phyloP scores from a whole-genome alignment of 2,888 invertebrate genomes.

The Glomeris marginata region DNA sequence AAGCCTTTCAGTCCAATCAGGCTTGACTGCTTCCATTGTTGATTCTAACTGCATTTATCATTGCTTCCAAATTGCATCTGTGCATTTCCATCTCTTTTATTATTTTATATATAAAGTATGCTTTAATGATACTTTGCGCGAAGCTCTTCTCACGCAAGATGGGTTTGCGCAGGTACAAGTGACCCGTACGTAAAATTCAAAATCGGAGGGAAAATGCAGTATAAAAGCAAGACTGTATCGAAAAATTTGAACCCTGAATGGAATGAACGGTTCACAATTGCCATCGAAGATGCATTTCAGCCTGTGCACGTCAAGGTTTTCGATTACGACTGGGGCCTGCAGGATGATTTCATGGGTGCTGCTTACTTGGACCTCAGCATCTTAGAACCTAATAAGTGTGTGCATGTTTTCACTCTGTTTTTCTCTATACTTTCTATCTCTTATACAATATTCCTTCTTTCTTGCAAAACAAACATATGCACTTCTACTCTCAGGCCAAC shows the following conservation, averaged over 20 bases:
- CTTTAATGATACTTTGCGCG: too few species aligned
- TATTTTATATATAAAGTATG: too few species aligned
- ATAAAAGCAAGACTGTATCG: slow-evolving; percentile 87
- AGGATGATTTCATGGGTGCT: slow-evolving; percentile 94
- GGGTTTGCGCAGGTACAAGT: slow-evolving; percentile 70
- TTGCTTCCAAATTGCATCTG: background rate
- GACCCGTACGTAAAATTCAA: slow-evolving; percentile 98
- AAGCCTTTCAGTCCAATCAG: background rate
- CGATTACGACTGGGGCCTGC: slow-evolving; percentile 92
- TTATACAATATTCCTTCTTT: background rate
- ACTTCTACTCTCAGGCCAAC: slow-evolving; percentile 36
- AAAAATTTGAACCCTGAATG: slow-evolving; percentile 93
- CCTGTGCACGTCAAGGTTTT: slow-evolving; percentile 81
- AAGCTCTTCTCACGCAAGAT: too few species aligned
- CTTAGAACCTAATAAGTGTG: slow-evolving; percentile 50
- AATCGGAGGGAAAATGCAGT: slow-evolving; percentile 63
- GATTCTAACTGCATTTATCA: background rate
- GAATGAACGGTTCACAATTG: slow-evolving; percentile 90
- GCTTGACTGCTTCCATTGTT: too few species aligned
- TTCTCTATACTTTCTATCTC: background rate
- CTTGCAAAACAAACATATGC: background rate
- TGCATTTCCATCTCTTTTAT: too few species aligned
- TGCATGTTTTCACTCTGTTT: slow-evolving; percentile 6
- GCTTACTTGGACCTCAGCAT: slow-evolving; percentile 68
- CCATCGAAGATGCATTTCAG: slow-evolving; percentile 69